These are phyloP conservation scores for Danio albolineatus DNA, from an alignment of 2,797 vertebrate genomes.

Conservation along the genomic window DNA sequence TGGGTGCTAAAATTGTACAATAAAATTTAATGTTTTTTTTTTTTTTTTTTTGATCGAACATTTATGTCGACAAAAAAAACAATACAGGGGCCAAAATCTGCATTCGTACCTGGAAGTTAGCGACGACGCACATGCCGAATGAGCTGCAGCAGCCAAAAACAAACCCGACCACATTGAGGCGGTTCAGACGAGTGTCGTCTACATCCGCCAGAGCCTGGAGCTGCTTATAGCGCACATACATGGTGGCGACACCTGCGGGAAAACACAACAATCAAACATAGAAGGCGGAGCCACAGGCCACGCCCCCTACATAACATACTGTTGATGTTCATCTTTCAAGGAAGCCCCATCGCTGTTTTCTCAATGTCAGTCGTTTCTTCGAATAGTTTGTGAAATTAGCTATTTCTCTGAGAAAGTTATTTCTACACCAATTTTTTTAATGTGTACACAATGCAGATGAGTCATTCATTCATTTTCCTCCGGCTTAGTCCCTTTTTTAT, in stretches of 20 bases:
- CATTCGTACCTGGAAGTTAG: slow-evolving; percentile 89
- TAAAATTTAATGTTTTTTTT: too few relatives aligned
- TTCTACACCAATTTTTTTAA: too few relatives aligned
- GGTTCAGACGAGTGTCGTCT: slow-evolving; percentile 64
- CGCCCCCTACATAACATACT: neutral
- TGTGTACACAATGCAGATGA: too few relatives aligned
- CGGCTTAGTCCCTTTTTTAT: too few relatives aligned
- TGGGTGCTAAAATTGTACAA: too few relatives aligned
- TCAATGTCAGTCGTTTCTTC: too few relatives aligned
- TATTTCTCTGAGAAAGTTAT: too few relatives aligned
- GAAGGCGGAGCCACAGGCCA: neutral
- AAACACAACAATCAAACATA: slow-evolving; percentile 26
- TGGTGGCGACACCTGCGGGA: slow-evolving; percentile 84
- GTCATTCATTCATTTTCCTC: too few relatives aligned
- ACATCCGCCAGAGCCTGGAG: slow-evolving; percentile 80
- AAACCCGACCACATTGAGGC: slow-evolving; percentile 81
- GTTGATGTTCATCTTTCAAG: too few relatives aligned
- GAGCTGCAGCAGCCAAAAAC: slow-evolving; percentile 84
- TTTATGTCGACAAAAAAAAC: neutral
- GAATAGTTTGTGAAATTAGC: too few relatives aligned
- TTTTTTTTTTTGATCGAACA: too few relatives aligned
- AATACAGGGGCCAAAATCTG: fast-evolving
- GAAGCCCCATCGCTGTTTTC: too few relatives aligned
- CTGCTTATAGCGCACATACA: slow-evolving; percentile 93
- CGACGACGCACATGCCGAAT: slow-evolving; percentile 90